A percentile compares a stretch with the other conserved stretches of the same genome.
These are phyloP conservation scores for Macrostomum lignano DNA, from an alignment of 1,140 invertebrate species.

Conservation along the genomic window DNA sequence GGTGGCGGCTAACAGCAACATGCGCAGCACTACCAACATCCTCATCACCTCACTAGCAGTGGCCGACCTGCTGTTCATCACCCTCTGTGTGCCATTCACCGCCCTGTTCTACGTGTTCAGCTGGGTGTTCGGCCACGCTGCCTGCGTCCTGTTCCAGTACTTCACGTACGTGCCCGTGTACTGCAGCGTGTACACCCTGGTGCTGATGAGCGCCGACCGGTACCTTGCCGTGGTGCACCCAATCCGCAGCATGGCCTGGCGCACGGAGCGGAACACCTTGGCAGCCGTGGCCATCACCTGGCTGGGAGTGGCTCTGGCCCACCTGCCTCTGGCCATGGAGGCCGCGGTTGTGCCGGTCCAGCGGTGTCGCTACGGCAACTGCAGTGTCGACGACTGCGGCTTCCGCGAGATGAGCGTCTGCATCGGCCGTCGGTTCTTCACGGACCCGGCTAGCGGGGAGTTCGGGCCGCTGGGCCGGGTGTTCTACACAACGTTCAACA, in stretches of 20 bases:
- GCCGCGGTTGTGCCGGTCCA: constrained; percentile 37
- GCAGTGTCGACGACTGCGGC: constrained; percentile 37
- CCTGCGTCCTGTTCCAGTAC: constrained; percentile 62
- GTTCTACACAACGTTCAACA: constrained; percentile 7
- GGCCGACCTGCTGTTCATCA: constrained; percentile 67
- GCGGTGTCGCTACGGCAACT: no score
- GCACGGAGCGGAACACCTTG: constrained; percentile 55
- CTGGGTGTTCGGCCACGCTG: constrained; percentile 64
- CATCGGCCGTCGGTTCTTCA: no score
- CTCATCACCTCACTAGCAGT: constrained; percentile 34
- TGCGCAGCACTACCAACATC: constrained; percentile 68
- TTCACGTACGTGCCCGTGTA: constrained; percentile 46
- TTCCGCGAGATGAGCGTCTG: constrained; percentile 30
- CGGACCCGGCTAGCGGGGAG: no score
- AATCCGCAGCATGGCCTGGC: constrained; percentile 51
- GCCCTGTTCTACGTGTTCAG: constrained; percentile 24
- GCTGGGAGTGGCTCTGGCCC: constrained; percentile 41
- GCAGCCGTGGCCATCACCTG: constrained; percentile 40
- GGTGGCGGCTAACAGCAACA: constrained; percentile 53
- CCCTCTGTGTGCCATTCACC: constrained; percentile 40
- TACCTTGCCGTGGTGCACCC: constrained; percentile 79
- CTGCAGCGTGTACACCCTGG: constrained; percentile 66
- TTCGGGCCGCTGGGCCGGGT: constrained; percentile 9
- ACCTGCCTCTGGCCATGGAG: constrained; percentile 43
- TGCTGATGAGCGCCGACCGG: constrained; percentile 72